Evolutionary conservation across 2,888 invertebrate genomes (phyloP).

Genomic region (Trachelus tabidus): DNA sequence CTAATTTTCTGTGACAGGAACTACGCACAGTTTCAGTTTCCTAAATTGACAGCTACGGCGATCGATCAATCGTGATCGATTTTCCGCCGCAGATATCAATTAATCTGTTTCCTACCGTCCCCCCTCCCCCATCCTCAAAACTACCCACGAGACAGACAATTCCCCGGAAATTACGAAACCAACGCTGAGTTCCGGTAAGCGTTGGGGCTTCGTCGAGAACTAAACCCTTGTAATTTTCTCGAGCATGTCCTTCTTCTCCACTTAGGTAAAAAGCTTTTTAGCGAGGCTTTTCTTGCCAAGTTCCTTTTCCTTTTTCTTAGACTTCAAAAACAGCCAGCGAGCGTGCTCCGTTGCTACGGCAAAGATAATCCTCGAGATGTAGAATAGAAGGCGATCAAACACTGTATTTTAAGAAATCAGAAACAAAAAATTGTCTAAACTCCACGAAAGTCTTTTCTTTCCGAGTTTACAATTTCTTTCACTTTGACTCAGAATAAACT

Average conservation of each 20-base stretch:
- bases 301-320: background rate
- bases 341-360: background rate
- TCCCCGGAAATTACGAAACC: background rate
- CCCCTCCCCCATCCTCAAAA: background rate
- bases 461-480: background rate
- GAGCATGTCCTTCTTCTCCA: conserved; percentile 22
- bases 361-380: background rate
- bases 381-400: background rate
- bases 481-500: background rate
- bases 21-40: background rate
- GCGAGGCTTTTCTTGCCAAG: conserved; percentile 25
- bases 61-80: background rate
- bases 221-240: background rate
- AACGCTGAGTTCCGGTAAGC: background rate
- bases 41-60: background rate
- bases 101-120: background rate
- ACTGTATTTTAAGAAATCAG: background rate
- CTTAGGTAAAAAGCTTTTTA: conserved; percentile 50
- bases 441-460: background rate
- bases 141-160: background rate
- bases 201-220: background rate
- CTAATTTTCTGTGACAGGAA: background rate
- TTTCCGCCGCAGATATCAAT: background rate
- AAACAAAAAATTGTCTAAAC: background rate
- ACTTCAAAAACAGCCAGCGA: background rate